Evolutionary conservation across 92 coral and sea anemone genomes (phyloP), one percentile per base, ranked within the genome.

Genomic region (Phymanthus crucifer): DNA sequence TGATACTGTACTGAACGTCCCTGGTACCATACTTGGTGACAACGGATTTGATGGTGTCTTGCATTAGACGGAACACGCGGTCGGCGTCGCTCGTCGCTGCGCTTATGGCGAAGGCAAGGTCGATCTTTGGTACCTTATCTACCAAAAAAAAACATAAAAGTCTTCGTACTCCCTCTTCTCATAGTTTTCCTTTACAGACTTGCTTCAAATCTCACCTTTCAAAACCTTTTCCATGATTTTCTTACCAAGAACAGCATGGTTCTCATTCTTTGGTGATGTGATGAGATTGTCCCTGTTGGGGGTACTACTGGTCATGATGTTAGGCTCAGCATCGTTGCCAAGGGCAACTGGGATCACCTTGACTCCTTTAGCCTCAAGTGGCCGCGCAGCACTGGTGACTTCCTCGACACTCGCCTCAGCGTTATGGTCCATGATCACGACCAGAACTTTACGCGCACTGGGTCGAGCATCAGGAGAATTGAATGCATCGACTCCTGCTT

Each of bases 51-150:
- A 91, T 87, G 38, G 89, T 81, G 76, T 88, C 91, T 82, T 92
- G 93, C 90, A 95, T 87, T 47, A 76, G 82, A 40, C 72, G 75
- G 67, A 86, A 87, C 19, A 85, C 81, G 46, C 85, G 78, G 71
- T 78, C 88, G 13, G 93, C 83, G 47, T 89, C 88, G 67, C 71
- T 26, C 21, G 86, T 74, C 43, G 80, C 84, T 36, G 86, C 90
- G 37, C 93, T 92, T 29, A 92, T 54, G 13, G 97, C 97, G 78
- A 92, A 89, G 19, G 89, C 97, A 27, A 92, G 86, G 64, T 92
- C 90, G 72, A 92, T 68, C 74, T 84, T 82, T 27, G 86, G 86
- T 38, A 67, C 65, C 31, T 82, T 73, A 33, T 82, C 86, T 82
- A 40, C 0, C 50, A 58, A 58, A 73, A 43, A 45, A 45, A 17